These are phyloP conservation scores for Pyrocoelia pectoralis DNA, from an alignment of 2,888 invertebrate species.

Conservation along the genomic window DNA sequence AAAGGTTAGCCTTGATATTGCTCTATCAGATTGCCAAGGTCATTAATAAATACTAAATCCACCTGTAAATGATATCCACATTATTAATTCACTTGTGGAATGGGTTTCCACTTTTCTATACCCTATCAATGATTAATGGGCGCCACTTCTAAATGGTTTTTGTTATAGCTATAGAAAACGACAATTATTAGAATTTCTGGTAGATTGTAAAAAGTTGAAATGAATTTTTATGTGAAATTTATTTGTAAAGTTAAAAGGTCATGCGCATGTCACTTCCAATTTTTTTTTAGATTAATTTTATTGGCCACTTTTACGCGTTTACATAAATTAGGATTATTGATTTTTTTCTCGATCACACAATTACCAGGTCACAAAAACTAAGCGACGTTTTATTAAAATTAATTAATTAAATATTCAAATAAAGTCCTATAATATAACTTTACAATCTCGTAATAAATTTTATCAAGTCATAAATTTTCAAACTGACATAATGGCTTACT, in stretches of 20 bases:
- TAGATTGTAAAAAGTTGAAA: no score
- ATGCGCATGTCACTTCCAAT: no score
- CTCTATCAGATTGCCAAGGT: slow-evolving; percentile 33
- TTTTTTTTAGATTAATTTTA: no score
- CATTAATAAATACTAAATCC: slow-evolving; percentile 20
- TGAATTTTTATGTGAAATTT: no score
- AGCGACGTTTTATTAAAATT: neutral
- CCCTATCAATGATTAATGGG: neutral
- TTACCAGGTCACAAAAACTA: no score
- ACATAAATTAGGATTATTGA: no score
- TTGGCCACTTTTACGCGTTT: no score
- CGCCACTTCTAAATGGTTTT: no score
- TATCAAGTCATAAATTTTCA: neutral
- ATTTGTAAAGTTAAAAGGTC: no score
- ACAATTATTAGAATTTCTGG: no score
- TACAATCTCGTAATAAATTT: neutral
- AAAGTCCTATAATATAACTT: neutral
- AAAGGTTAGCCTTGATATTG: slow-evolving; percentile 30
- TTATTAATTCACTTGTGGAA: neutral
- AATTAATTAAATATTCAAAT: slow-evolving; percentile 1
- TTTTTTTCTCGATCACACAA: no score
- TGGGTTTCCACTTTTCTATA: neutral
- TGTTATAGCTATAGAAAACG: no score
- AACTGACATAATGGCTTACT: neutral
- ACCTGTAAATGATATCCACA: slow-evolving; percentile 21